Conservation (phyloP, 1,140 invertebrate species). For the Pseudobourletiella spinata region DNA sequence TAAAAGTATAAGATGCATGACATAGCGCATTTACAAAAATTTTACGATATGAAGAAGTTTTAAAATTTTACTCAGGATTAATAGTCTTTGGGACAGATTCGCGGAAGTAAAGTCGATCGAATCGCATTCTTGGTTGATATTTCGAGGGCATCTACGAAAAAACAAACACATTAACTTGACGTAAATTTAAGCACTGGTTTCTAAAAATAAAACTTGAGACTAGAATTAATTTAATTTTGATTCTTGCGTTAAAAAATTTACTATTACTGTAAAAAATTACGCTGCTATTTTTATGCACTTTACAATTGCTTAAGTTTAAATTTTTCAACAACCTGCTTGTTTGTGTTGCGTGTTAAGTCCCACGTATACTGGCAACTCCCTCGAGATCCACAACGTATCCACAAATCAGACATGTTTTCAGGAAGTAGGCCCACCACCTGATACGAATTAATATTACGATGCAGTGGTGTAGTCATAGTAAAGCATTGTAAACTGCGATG, state of each 20-base stretch:
- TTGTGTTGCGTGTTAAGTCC: constrained; percentile 49
- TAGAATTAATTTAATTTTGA: too few relatives aligned
- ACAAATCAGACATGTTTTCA: constrained; percentile 46
- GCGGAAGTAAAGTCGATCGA: constrained; percentile 51
- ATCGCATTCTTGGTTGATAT: constrained; percentile 46
- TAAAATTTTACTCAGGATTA: constrained; percentile 43
- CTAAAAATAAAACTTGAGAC: too few relatives aligned
- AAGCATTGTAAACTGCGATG: too few relatives aligned
- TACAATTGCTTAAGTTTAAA: too few relatives aligned
- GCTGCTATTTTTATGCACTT: too few relatives aligned
- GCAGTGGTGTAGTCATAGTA: too few relatives aligned
- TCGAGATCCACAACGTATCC: constrained; percentile 48
- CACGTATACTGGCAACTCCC: constrained; percentile 50
- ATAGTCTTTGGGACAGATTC: constrained; percentile 34
- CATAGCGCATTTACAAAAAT: background rate
- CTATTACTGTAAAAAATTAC: too few relatives aligned
- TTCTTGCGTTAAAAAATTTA: too few relatives aligned
- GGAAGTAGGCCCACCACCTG: constrained; percentile 44
- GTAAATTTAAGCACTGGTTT: too few relatives aligned
- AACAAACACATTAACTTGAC: constrained; percentile 35
- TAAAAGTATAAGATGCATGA: background rate
- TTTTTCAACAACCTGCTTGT: constrained; percentile 40
- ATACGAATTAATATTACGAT: constrained; percentile 6
- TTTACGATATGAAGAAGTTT: background rate
- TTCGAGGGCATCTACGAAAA: constrained; percentile 37